Base-by-base conservation (phyloP, 2,888 invertebrate species). In the Osmoderma eremita region DNA sequence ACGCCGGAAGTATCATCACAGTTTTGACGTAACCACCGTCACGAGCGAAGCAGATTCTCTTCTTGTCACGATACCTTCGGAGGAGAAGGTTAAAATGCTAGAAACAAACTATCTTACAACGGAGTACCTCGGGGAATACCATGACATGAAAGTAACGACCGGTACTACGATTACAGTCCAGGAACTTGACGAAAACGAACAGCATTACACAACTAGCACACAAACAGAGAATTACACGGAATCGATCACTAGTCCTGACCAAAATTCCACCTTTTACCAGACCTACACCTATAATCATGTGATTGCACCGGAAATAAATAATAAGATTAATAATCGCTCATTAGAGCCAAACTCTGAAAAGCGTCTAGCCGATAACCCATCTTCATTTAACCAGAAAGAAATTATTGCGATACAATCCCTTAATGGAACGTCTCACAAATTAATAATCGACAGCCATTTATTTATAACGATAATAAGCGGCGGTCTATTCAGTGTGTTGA, bases 401-500 rank as follows among this genome's bases (percentile, higher is more conserved):
- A 53, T 17, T 12, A 53, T 15, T 18, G 17, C 38, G 13, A 6
- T 36, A 17, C 38, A 30, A 24, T 50, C 56, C 2, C 41, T 12
- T 6, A 48, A 48, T 48, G 15, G 30, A 17, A 30, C 54, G 22
- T 45, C 54, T 0, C 49, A 61, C 4, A 51, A 41, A 17, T 24
- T 61, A 42, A 30, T 66, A 22, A 61, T 66, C 13, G 61, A 66
- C 6, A 61, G 56, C 50, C 13, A 50, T 50, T 42, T 66, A n/a
- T 66, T 66, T 17, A 66, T 50, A 24, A 61, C 61, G 3, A 39
- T 66, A 5, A 39, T 66, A 22, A 84, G 86, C 74, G 85, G 83
- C 20, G 85, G 84, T 66, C 85, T 86, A 12, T 81, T 86, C 17
- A 83, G 84, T 81, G 83, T 86, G 80, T 83, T 84, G 1, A 78